These are phyloP conservation scores for Sinhomidia bicolor DNA, from an alignment of 2,888 invertebrate species.

Conservation along the genomic window DNA sequence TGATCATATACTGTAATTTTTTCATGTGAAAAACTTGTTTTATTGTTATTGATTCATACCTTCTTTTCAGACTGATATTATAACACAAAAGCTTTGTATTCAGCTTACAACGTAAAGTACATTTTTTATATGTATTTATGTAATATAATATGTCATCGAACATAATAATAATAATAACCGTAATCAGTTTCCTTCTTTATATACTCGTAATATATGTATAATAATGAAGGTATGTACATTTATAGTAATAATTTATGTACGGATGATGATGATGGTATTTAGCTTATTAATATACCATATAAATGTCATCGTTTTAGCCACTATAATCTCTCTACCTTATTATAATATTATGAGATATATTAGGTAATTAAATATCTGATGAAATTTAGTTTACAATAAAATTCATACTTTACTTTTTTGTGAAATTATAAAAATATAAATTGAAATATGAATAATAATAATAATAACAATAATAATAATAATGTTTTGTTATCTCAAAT, in stretches of 20 bases:
- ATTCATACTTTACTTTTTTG: background rate
- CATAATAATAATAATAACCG: constrained; percentile 25
- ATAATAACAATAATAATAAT: too few relatives aligned
- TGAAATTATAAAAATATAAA: constrained; percentile 48
- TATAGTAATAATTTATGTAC: background rate
- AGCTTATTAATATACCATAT: too few relatives aligned
- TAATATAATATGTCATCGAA: background rate
- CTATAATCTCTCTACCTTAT: too few relatives aligned
- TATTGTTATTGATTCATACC: constrained; percentile 56
- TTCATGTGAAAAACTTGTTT: constrained; percentile 59
- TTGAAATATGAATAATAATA: too few relatives aligned
- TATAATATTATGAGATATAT: too few relatives aligned
- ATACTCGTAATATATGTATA: constrained; percentile 8
- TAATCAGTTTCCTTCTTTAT: constrained; percentile 20
- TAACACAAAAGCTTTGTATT: constrained; percentile 38
- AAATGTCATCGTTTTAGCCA: too few relatives aligned
- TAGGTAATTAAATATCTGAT: too few relatives aligned
- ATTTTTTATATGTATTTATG: constrained; percentile 33
- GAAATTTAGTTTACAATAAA: background rate
- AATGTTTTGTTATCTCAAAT: constrained; percentile 1
- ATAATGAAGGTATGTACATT: background rate
- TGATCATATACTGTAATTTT: too few relatives aligned
- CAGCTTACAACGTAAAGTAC: background rate
- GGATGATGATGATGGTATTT: too few relatives aligned
- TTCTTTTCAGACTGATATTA: constrained; percentile 60